These are phyloP conservation scores for Papilio helenus DNA, from an alignment of 1,140 invertebrate genomes.

Conservation along the genomic window DNA sequence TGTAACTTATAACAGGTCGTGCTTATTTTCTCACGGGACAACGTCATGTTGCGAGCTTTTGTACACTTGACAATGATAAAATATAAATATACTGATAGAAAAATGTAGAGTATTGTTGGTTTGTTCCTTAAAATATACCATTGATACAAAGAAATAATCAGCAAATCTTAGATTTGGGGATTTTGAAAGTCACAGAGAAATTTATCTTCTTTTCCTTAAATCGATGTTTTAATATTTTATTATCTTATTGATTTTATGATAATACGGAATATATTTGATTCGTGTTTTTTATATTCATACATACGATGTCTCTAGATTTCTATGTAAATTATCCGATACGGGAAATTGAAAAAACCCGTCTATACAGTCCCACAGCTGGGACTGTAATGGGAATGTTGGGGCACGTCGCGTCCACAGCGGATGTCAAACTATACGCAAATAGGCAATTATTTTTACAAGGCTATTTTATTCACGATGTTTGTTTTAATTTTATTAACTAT, in stretches of 20 bases:
- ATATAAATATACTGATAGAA: neutral
- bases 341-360: neutral
- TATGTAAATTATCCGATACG: slow-evolving; percentile 2
- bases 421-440: neutral
- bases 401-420: neutral
- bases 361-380: neutral
- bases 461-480: neutral
- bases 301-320: neutral
- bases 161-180: neutral
- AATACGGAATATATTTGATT: neutral
- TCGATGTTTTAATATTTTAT: neutral
- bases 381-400: neutral
- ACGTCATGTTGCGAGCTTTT: slow-evolving; percentile 14
- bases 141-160: neutral
- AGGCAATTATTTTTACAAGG: neutral
- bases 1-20: neutral
- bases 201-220: neutral
- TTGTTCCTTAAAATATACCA: neutral
- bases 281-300: neutral
- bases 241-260: slow-evolving; percentile 7
- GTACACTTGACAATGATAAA: slow-evolving; percentile 9
- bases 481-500: too few relatives aligned
- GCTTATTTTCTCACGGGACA: slow-evolving; percentile 21
- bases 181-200: neutral
- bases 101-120: neutral